A percentile compares a stretch with the other conserved stretches of the same genome.
phyloP scores from a whole-genome alignment of 1,140 invertebrate genomes.

The Ceratina japonica region DNA sequence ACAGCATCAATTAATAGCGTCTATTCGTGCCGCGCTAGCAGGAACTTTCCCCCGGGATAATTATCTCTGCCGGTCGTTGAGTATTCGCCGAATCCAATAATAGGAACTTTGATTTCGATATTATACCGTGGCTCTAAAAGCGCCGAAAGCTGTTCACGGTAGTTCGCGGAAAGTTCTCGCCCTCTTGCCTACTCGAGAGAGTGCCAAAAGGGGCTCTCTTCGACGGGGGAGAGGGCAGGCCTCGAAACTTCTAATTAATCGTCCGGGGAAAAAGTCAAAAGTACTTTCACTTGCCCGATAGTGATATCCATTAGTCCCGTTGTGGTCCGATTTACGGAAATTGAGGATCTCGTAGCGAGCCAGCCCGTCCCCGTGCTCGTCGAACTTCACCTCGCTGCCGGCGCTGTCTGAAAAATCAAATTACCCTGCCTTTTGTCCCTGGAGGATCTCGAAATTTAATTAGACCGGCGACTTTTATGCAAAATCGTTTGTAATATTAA shows the following conservation, averaged over 20 bases:
- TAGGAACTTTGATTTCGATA: slow-evolving; percentile 14
- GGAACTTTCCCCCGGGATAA: background rate
- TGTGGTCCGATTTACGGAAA: slow-evolving; percentile 80
- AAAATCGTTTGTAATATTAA: too few species aligned
- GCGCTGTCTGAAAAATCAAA: slow-evolving; percentile 80
- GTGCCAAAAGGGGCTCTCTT: background rate
- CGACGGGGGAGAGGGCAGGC: too few species aligned
- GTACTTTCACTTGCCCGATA: slow-evolving; percentile 79
- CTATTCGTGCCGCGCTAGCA: background rate
- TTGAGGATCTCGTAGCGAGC: slow-evolving; percentile 84
- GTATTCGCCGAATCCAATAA: slow-evolving; percentile 8
- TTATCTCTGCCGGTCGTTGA: background rate
- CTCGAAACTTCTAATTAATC: slow-evolving; percentile 46
- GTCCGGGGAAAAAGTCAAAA: slow-evolving; percentile 19
- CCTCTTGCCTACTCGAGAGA: background rate
- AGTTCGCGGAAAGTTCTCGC: slow-evolving; percentile 19
- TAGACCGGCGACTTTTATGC: too few species aligned
- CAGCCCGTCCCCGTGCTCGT: slow-evolving; percentile 84
- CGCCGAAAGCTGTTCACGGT: slow-evolving; percentile 10
- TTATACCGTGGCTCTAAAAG: slow-evolving; percentile 20
- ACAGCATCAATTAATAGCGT: background rate
- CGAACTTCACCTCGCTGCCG: slow-evolving; percentile 84
- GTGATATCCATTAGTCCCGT: slow-evolving; percentile 79
- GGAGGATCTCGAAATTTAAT: background rate
- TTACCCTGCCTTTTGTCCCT: background rate